Evolutionary conservation across 1,140 invertebrate genomes (phyloP), one percentile per base, ranked within the genome.

Genomic region (Temnothorax longispinosus): DNA sequence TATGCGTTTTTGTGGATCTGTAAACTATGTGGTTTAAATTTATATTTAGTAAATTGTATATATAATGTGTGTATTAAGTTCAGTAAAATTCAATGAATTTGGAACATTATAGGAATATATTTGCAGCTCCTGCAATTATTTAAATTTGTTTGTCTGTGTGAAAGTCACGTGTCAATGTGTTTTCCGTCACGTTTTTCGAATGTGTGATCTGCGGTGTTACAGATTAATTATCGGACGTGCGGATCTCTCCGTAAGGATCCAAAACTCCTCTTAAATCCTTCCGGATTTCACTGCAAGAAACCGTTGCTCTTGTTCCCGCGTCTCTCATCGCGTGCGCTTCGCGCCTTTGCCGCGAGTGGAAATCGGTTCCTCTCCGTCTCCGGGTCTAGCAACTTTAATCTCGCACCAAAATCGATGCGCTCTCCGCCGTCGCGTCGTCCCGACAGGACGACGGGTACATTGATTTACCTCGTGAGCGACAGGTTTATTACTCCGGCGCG

Each of bases 391-490:
- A 87, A 90, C 85, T 90, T 90, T 90, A 90, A 90, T 90, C 89
- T 90, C 85, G 78, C 89, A 72, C 89, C 88, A 90, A 89, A 90
- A 90, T 90, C 89, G 88, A 90, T 90, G 89, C 86, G 85, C 77
- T 75, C 89, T 89, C 89, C 86, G 75, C 58, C 78, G 81, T 75
- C 85, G 69, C 18, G 75, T 35, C 85, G 74, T 15, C 52, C 47
- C 50, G 54, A 64, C 64, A 86, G 71, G 77, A 81, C 47, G 47
- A 81, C 47, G 47, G 77, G 65, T 89, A 89, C 89, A 90, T 90
- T 90, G 89, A 90, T 90, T 90, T 89, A 90, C 88, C 80, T 87
- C 85, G 65, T 89, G 85, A 89, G 88, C 88, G 89, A 90, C 89
- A 90, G 89, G 89, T 90, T 90, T 90, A 90, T 89, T 90, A 90